Base-by-base conservation (phyloP, 2,888 invertebrate species). In the Schizotus pectinicornis region DNA sequence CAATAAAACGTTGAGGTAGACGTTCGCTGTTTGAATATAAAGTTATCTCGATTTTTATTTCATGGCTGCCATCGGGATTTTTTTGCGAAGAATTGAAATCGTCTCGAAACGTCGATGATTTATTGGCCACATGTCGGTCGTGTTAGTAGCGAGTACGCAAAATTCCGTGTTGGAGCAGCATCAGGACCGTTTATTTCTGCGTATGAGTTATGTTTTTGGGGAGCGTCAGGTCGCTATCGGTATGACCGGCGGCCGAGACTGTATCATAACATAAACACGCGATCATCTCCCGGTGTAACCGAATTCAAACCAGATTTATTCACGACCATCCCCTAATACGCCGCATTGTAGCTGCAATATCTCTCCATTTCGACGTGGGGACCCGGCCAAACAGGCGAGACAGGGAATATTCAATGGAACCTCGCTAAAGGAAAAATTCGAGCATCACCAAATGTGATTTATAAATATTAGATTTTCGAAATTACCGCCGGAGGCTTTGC, bases 121-220 rank as follows among this genome's bases (percentile, higher is more conserved):
- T 22, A 22, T 22, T 22, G 5, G 22, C 22, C 22, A 22, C 22
- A 22, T 22, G 22, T 22, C 22, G 22, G 22, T 22, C 22, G 22
- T 22, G 22, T 22, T 22, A 22, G 22, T 22, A 22, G 22, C 22
- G 22, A 22, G 22, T 22, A 22, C 22, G 22, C 22, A 22, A 22
- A 22, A 22, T 22, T 5, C 22, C 22, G 2, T 22, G 22, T 22
- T 22, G 22, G n/a, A n/a, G n/a, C 22, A 22, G 22, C 22, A 22
- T 22, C 22, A 22, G 22, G 38, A 41, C 12, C 31, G 34, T 48
- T 55, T 48, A 39, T 41, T 48, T 35, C 11, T 41, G 6, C 45
- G 38, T 55, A 35, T 55, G 45, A 55, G 42, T 48, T 45, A 54
- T 47, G 55, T 47, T 42, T 7, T 55, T 9, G 50, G 50, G 50